Evolutionary conservation across 2,797 vertebrate species (phyloP).

Genomic region (Buphagus erythrorhynchus): DNA sequence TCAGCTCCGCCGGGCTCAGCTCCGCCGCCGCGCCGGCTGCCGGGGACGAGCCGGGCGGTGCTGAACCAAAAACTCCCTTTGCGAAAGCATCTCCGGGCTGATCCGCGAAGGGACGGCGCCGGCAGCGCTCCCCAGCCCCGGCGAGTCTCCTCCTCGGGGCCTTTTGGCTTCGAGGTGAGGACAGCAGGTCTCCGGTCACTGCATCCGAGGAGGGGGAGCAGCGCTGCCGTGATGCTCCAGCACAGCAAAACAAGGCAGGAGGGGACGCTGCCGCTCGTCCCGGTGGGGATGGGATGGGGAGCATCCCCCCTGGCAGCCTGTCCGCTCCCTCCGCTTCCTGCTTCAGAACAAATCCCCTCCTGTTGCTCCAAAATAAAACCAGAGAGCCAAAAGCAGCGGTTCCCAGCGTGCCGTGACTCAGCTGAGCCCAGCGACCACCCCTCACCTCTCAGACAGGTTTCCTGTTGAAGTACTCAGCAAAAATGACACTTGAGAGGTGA

Average conservation of each 20-base stretch:
- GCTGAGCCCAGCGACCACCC: background rate
- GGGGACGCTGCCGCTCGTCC: background rate
- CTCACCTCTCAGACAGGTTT: background rate
- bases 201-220: background rate
- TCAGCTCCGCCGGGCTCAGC: background rate
- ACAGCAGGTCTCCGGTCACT: background rate
- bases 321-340: background rate
- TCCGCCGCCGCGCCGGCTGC: background rate
- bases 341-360: background rate
- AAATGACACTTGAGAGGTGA: background rate
- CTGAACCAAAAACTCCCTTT: background rate
- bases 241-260: background rate
- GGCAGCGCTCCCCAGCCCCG: background rate
- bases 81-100: background rate
- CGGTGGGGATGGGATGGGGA: background rate
- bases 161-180: background rate
- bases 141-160: background rate
- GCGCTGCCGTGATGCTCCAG: background rate
- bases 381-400: background rate
- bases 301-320: background rate
- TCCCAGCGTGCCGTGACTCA: background rate
- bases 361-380: slow-evolving; percentile 39
- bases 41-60: background rate
- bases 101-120: background rate
- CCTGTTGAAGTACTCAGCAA: background rate